These are phyloP conservation scores for Ephestia elutella DNA, from an alignment of 1,140 invertebrate genomes.

Conservation along the genomic window DNA sequence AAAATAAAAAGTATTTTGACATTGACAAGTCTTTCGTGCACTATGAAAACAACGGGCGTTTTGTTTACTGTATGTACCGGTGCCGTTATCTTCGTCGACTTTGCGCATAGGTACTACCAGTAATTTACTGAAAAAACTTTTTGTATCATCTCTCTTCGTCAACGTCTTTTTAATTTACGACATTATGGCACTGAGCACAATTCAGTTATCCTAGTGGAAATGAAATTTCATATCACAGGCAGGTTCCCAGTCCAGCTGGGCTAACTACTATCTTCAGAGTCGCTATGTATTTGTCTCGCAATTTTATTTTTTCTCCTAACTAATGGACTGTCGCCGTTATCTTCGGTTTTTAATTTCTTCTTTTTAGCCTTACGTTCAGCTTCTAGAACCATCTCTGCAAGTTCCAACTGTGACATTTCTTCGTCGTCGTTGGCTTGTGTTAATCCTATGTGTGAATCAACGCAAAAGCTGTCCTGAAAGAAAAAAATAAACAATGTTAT, in stretches of 20 bases:
- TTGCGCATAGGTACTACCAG: no score
- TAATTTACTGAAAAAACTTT: no score
- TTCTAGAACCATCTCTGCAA: slow-evolving; percentile 62
- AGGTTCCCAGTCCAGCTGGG: slow-evolving; percentile 15
- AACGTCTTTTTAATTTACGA: no score
- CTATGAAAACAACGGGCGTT: no score
- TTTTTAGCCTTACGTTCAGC: slow-evolving; percentile 42
- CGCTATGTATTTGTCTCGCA: slow-evolving; percentile 43
- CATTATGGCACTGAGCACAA: neutral
- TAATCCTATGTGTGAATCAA: slow-evolving; percentile 58
- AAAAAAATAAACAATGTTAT: neutral
- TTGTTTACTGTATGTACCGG: no score
- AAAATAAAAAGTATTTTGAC: no score
- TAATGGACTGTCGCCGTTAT: slow-evolving; percentile 44
- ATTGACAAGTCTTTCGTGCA: no score
- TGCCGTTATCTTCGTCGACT: no score
- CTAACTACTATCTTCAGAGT: slow-evolving; percentile 58
- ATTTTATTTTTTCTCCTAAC: slow-evolving; percentile 39
- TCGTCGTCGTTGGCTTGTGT: slow-evolving; percentile 52
- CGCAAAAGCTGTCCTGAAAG: slow-evolving; percentile 69
- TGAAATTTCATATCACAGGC: neutral
- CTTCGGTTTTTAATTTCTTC: slow-evolving; percentile 26
- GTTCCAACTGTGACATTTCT: slow-evolving; percentile 52
- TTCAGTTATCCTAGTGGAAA: neutral
- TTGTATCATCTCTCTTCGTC: no score